Conservation (phyloP, 1,140 invertebrate genomes). For the Adoxophyes honmai region DNA sequence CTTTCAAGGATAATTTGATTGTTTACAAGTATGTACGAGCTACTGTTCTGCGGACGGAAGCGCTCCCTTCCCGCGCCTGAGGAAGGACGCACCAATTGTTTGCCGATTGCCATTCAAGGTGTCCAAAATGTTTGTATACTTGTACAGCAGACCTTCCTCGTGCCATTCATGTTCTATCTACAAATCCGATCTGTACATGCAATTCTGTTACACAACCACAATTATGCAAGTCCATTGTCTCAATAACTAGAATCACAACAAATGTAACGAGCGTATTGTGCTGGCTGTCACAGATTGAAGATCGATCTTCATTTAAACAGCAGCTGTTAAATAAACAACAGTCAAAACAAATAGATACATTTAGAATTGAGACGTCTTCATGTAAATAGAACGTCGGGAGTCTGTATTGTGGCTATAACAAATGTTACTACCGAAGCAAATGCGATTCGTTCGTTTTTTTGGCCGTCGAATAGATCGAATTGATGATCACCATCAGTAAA, state of each 20-base stretch:
- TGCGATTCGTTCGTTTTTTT: neutral
- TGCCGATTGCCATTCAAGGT: conserved; percentile 27
- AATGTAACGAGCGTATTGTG: neutral
- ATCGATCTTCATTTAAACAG: neutral
- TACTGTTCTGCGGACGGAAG: conserved; percentile 22
- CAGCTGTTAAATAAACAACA: too few species aligned
- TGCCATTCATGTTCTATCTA: conserved; percentile 23
- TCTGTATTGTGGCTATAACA: neutral
- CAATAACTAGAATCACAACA: conserved; percentile 20
- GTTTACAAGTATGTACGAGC: neutral
- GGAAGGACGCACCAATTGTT: conserved; percentile 20
- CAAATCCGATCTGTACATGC: conserved; percentile 7
- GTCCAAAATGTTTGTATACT: conserved; percentile 35
- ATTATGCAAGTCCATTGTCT: conserved; percentile 33
- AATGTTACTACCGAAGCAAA: neutral
- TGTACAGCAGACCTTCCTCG: conserved; percentile 28
- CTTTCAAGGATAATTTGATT: conserved; percentile 15
- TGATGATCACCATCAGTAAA: neutral
- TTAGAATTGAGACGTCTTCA: too few species aligned
- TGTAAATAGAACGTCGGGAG: too few species aligned
- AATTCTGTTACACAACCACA: conserved; percentile 25
- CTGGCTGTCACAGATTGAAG: neutral
- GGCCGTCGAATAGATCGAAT: neutral
- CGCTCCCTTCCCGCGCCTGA: conserved; percentile 16
- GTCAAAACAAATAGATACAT: too few species aligned